A percentile compares a stretch with the other conserved stretches of the same genome.
These are phyloP conservation scores for Ciconia maguari DNA, from an alignment of 2,113 vertebrate genomes.

Conservation along the genomic window DNA sequence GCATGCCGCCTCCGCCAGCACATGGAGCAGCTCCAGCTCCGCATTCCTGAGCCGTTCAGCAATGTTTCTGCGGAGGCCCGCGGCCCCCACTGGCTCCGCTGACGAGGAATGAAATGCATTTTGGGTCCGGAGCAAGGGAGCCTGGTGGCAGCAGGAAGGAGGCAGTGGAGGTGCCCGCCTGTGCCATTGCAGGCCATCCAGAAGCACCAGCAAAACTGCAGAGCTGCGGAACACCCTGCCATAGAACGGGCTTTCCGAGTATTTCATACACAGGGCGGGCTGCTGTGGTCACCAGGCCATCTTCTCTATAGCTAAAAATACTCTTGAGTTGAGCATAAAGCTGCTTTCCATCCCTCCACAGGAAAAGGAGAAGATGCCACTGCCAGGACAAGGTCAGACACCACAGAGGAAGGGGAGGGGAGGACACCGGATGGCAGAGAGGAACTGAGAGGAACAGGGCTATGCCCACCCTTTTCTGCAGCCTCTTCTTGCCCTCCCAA, in stretches of 20 bases:
- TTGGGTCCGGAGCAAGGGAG: background rate
- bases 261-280: background rate
- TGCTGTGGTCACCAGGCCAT: background rate
- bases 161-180: background rate
- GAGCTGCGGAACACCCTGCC: background rate
- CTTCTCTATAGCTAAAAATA: conserved; percentile 39
- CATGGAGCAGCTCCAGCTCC: conserved; percentile 69
- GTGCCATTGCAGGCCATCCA: background rate
- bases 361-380: conserved; percentile 25
- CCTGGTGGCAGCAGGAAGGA: background rate
- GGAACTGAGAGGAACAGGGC: conserved; percentile 1
- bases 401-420: background rate
- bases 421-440: fast-evolving
- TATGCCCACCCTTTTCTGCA: background rate
- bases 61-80: conserved; percentile 58
- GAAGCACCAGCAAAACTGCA: background rate
- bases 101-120: conserved; percentile 45
- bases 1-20: conserved; percentile 26
- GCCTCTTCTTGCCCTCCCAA: background rate
- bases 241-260: background rate
- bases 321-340: background rate
- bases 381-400: conserved; percentile 41
- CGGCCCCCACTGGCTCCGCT: conserved; percentile 12
- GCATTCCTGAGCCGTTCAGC: conserved; percentile 74
- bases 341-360: background rate